Evolutionary conservation across 2,113 vertebrate species (phyloP), one percentile per base, ranked within the genome.

Genomic region (Saccopteryx leptura): DNA sequence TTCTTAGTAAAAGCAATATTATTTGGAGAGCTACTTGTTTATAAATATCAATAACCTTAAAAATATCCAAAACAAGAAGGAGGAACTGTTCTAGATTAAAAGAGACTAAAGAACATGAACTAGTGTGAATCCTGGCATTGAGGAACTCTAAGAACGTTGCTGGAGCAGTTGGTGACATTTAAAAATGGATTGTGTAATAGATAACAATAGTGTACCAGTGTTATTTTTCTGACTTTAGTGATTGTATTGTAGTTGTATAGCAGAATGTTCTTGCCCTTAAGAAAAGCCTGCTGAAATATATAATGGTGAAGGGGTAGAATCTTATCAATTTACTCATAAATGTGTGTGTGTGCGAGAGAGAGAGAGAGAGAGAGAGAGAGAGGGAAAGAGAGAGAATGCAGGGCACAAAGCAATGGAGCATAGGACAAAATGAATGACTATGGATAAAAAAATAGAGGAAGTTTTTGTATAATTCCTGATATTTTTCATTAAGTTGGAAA

Each of bases 21-120:
- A 52, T 94, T 87, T 96, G 12, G 19, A 46, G 24, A 2, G 13
- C 19, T 90, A 48, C 90, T 69, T 72, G 26, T 13, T 33, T 63
- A 33, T 61, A 79, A 74, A 83, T 68, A 88, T 69, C 87, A 93
- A 69, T 74, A 79, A 75, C 4, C 48, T 50, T 72, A 50, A 80
- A 94, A 88, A 68, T 11, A 4, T 79, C 12, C 61, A 76, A 33
- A 76, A 33, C 3, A 66, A 72, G 28, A 79, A 17, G 18, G 21
- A 65, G 15, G 9, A 63, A 1, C 1, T 23, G 8, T 52, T 87
- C 3, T 31, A 63, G 2, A 75, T 80, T 85, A 81, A 89, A 81
- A 26, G 31, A 84, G 9, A 80, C 10, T 23, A 50, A 63, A 8
- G n/a, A 90, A 31, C 58, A 88, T 23, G 7, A 92, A 65, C 15